Conservation (phyloP, 2,113 vertebrate genomes). For the Callithrix jacchus region DNA sequence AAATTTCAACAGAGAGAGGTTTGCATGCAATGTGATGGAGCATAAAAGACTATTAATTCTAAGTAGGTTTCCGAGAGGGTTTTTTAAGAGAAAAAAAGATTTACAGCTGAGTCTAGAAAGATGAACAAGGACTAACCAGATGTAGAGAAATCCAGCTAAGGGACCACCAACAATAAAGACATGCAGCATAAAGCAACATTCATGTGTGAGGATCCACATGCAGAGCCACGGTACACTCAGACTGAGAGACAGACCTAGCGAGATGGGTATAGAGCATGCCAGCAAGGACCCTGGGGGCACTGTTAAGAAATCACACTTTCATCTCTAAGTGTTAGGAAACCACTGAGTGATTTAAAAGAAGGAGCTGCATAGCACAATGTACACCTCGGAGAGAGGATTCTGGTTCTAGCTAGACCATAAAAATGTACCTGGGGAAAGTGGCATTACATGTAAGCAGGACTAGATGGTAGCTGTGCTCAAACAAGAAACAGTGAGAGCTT, state of each 20-base stretch:
- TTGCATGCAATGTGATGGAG: not conserved
- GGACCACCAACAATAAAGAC: rapidly evolving
- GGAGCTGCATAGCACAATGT: not conserved
- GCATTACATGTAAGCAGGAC: not conserved
- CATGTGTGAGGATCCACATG: rapidly evolving
- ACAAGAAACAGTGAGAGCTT: not conserved
- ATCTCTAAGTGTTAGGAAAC: not conserved
- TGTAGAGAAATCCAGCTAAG: not conserved
- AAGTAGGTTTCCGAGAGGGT: not conserved
- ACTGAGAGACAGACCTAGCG: not conserved
- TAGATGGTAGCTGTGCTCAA: not conserved
- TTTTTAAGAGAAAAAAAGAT: not conserved
- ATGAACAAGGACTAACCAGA: not conserved
- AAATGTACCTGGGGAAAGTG: not conserved
- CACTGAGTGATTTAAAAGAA: not conserved
- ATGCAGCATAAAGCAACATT: rapidly evolving
- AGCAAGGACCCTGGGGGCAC: not conserved
- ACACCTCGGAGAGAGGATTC: not conserved
- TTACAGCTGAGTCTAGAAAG: not conserved
- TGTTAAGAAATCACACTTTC: not conserved
- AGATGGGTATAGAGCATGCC: not conserved
- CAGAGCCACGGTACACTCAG: not conserved
- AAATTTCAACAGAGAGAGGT: slow-evolving; percentile 15
- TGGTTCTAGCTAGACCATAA: not conserved
- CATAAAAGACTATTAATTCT: slow-evolving; percentile 1